Percentiles rank a stretch among this genome's conserved stretches.
Conservation (phyloP, 2,113 vertebrate genomes). For the Vulpes lagopus region DNA sequence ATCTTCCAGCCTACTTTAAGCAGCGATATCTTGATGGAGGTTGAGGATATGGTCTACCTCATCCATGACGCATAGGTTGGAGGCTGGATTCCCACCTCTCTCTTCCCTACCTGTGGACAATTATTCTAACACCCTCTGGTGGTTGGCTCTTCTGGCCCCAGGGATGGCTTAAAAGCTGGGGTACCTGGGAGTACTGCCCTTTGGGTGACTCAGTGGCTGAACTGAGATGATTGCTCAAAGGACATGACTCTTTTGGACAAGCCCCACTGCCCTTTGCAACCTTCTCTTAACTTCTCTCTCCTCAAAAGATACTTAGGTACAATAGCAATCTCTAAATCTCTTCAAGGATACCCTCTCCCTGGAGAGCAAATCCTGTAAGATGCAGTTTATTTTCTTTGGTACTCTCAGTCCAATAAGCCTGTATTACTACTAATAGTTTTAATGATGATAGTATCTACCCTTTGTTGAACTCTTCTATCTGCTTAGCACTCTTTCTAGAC, state of each 20-base stretch:
- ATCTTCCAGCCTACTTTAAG: background rate
- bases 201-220: background rate
- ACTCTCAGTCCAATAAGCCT: background rate
- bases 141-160: background rate
- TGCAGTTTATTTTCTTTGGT: background rate
- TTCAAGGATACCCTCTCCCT: background rate
- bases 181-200: too few relatives aligned
- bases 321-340: background rate
- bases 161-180: background rate
- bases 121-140: background rate
- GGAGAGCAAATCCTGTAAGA: background rate
- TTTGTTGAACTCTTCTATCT: background rate
- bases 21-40: background rate
- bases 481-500: background rate
- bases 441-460: background rate
- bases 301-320: background rate
- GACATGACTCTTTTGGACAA: background rate
- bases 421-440: background rate
- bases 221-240: background rate
- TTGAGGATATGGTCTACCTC: background rate
- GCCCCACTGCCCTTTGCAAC: background rate
- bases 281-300: background rate
- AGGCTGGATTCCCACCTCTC: background rate
- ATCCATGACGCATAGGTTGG: too few relatives aligned
- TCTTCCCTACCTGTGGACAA: background rate